Percentiles rank a stretch among this genome's conserved stretches.
These are phyloP conservation scores for Phenganax marumi DNA, from an alignment of 92 coral and sea anemone genomes.

Conservation along the genomic window DNA sequence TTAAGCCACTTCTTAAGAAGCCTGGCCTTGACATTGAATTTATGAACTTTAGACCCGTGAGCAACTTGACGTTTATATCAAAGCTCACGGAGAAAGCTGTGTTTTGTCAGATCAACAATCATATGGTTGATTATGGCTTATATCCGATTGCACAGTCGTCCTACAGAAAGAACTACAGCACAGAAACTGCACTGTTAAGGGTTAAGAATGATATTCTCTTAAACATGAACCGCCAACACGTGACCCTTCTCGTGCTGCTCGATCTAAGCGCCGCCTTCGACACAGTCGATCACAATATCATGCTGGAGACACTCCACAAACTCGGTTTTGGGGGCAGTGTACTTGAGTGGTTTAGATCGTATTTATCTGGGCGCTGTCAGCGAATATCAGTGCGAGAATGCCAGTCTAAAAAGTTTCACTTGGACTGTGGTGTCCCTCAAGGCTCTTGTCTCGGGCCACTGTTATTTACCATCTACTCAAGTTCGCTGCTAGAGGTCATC, in stretches of 20 bases:
- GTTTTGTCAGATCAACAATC: slow-evolving; percentile 44
- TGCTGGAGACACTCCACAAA: slow-evolving; percentile 36
- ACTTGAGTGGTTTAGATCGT: slow-evolving; percentile 40
- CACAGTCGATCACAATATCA: slow-evolving; percentile 43
- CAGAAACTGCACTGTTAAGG: slow-evolving; percentile 44
- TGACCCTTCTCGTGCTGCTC: slow-evolving; percentile 44
- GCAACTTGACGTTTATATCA: slow-evolving; percentile 45
- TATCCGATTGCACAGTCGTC: slow-evolving; percentile 47
- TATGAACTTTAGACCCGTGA: slow-evolving; percentile 40
- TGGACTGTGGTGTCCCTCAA: slow-evolving; percentile 38
- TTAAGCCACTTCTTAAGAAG: slow-evolving; percentile 38
- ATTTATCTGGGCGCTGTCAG: slow-evolving; percentile 38
- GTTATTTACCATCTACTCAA: slow-evolving; percentile 38
- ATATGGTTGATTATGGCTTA: slow-evolving; percentile 41
- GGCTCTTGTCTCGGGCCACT: slow-evolving; percentile 46
- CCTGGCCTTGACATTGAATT: slow-evolving; percentile 29
- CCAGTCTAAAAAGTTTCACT: slow-evolving; percentile 27
- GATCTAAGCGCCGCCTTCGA: slow-evolving; percentile 41
- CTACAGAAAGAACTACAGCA: slow-evolving; percentile 39
- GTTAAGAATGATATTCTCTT: slow-evolving; percentile 42
- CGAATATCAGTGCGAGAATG: slow-evolving; percentile 32
- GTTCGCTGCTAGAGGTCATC: slow-evolving; percentile 35
- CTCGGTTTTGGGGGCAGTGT: slow-evolving; percentile 42
- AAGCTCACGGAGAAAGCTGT: slow-evolving; percentile 47
- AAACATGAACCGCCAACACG: slow-evolving; percentile 47